A percentile compares a stretch with the other conserved stretches of the same genome.
Evolutionary conservation across 2,888 invertebrate genomes (phyloP).

Genomic region (Trypoxylon attenuatum): DNA sequence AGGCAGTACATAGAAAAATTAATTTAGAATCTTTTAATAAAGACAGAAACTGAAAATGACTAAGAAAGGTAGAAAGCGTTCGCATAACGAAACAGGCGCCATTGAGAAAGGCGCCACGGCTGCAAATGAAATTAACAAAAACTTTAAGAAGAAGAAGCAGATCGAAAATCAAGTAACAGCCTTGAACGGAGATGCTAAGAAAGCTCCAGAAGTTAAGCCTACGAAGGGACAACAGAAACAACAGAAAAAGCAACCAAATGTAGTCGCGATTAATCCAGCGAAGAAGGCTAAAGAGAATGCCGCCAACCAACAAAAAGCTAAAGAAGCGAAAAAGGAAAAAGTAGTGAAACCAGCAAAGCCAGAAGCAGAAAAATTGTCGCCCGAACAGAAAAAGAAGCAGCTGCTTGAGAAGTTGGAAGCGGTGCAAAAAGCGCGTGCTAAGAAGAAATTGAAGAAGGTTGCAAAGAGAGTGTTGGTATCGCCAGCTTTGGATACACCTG

Average conservation of each 20-base stretch:
- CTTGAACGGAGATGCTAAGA: no score
- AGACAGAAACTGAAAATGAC: no score
- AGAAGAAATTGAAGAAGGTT: slow-evolving; percentile 1
- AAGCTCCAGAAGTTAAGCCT: no score
- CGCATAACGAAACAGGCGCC: slow-evolving; percentile 8
- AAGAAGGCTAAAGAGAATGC: no score
- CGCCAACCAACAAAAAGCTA: no score
- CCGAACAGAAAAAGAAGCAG: slow-evolving; percentile 12
- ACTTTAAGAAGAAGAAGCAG: slow-evolving; percentile 30
- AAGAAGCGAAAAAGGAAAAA: slow-evolving; percentile 26
- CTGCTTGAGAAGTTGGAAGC: not conserved
- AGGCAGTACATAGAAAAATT: not conserved
- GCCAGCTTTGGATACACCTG: slow-evolving; percentile 11
- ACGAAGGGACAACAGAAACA: no score
- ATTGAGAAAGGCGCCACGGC: not conserved
- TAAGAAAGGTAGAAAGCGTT: slow-evolving; percentile 44
- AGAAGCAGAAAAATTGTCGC: not conserved
- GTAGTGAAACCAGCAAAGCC: not conserved
- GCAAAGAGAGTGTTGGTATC: not conserved
- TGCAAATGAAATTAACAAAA: not conserved
- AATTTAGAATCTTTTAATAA: not conserved
- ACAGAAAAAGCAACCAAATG: no score
- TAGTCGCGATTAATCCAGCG: no score
- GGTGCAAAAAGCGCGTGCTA: not conserved
- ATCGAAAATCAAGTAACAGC: not conserved